Evolutionary conservation across 2,113 vertebrate genomes (phyloP), one percentile per base, ranked within the genome.

Genomic region (Dicentrarchus labrax): DNA sequence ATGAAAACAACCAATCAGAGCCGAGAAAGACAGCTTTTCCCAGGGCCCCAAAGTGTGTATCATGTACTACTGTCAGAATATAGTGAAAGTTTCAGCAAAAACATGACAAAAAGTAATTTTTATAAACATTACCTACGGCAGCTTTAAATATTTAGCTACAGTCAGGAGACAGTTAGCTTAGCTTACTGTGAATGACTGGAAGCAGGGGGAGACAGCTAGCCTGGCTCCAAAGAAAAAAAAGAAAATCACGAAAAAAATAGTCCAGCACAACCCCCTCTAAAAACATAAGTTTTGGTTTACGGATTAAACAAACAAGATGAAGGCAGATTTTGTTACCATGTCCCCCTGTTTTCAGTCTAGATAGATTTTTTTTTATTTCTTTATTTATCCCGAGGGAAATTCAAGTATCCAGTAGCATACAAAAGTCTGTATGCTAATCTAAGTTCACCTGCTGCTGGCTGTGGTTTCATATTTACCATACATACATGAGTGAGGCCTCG

Each of bases 391-490:
- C n/a, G n/a, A n/a, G n/a, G n/a, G n/a, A n/a, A n/a, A n/a, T n/a
- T n/a, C n/a, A n/a, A n/a, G n/a, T n/a, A n/a, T n/a, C n/a, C n/a
- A n/a, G n/a, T n/a, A n/a, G n/a, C n/a, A n/a, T n/a, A n/a, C n/a
- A n/a, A n/a, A n/a, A n/a, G n/a, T n/a, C 36, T 39, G 22, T 53
- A 64, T 24, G 47, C 15, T 53, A 43, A 41, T 21, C n/a, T 41
- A 76, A 65, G 47, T 36, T 73, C 36, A 73, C 11, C 4, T 11
- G 45, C 24, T 62, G n/a, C 45, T 54, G n/a, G 30, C 59, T 62
- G 45, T 62, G 47, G 13, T n/a, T 48, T 38, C 7, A 50, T 61
- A 47, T 61, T 38, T 50, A 15, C 11, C 57, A 51, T 15, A 74
- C 7, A 48, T 22, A 72, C 41, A 43, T 13, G 2, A 21, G 17